These are phyloP conservation scores for Bettongia penicillata DNA, from an alignment of 2,113 vertebrate genomes.

Conservation along the genomic window DNA sequence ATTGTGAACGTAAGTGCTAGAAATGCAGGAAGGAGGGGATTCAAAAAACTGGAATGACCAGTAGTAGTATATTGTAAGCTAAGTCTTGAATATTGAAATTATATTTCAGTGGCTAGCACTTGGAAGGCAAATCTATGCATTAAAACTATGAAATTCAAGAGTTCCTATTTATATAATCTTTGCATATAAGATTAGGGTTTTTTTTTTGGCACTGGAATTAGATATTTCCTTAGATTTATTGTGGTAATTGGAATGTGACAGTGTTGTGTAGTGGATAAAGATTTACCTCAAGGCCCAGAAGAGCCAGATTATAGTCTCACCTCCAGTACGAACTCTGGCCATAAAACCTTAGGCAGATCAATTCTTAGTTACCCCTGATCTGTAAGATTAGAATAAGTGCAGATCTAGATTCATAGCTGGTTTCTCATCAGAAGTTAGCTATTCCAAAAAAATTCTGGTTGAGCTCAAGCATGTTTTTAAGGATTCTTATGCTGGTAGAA, in stretches of 20 bases:
- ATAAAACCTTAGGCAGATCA: not conserved
- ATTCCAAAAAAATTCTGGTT: not conserved
- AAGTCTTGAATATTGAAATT: not conserved
- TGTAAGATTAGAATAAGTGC: not conserved
- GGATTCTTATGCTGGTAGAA: not conserved
- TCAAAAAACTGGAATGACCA: not conserved
- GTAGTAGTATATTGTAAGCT: not conserved
- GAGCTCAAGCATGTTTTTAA: not conserved
- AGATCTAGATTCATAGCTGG: not conserved
- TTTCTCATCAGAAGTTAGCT: not conserved
- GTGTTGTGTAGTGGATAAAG: not conserved
- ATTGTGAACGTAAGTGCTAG: not conserved
- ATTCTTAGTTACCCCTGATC: not conserved
- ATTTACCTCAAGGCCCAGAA: not conserved
- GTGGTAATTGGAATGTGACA: not conserved
- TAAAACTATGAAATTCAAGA: not conserved
- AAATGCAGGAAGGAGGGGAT: not conserved
- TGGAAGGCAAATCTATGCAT: not conserved
- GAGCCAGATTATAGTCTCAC: not conserved
- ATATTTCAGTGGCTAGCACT: not conserved
- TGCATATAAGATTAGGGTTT: not conserved
- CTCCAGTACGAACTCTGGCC: not conserved
- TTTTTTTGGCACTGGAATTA: not conserved
- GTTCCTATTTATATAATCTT: not conserved
- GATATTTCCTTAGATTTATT: not conserved